A percentile compares a stretch with the other conserved stretches of the same genome.
phyloP scores from a whole-genome alignment of 2,888 invertebrate genomes.

The Nebria brevicollis region DNA sequence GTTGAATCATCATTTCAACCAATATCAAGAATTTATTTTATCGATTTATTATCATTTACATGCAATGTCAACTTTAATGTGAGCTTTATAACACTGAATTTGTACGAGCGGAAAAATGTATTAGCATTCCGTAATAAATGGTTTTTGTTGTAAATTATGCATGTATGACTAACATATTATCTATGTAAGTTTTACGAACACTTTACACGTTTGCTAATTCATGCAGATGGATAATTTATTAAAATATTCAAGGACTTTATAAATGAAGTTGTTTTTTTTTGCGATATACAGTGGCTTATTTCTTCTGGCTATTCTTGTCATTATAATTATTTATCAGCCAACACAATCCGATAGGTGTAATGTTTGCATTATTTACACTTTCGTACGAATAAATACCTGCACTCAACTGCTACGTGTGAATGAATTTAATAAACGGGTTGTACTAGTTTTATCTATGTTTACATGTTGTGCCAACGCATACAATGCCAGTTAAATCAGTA shows the following conservation, averaged over 20 bases:
- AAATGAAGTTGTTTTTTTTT: constrained; percentile 35
- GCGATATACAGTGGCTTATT: constrained; percentile 19
- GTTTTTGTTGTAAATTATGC: not conserved
- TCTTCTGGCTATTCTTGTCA: constrained; percentile 32
- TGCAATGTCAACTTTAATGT: not conserved
- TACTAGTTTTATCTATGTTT: constrained; percentile 25
- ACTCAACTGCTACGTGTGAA: constrained; percentile 10
- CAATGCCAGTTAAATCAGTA: constrained; percentile 11
- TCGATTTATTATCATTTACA: not conserved
- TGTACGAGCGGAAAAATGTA: not conserved
- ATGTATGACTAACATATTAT: not conserved
- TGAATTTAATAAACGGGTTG: constrained; percentile 25
- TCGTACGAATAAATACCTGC: not conserved
- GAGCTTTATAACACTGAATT: not conserved
- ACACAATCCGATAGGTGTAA: not conserved
- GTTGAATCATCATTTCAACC: not conserved
- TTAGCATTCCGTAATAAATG: not conserved
- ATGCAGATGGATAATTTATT: constrained; percentile 39
- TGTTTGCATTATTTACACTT: not conserved
- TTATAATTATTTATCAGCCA: constrained; percentile 14
- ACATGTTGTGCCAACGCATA: constrained; percentile 24
- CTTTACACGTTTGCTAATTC: constrained; percentile 25
- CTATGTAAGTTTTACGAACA: constrained; percentile 10
- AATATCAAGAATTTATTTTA: not conserved
- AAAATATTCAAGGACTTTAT: constrained; percentile 35